Evolutionary conservation across 2,797 vertebrate species (phyloP).

Genomic region (Tokudaia muenninki): DNA sequence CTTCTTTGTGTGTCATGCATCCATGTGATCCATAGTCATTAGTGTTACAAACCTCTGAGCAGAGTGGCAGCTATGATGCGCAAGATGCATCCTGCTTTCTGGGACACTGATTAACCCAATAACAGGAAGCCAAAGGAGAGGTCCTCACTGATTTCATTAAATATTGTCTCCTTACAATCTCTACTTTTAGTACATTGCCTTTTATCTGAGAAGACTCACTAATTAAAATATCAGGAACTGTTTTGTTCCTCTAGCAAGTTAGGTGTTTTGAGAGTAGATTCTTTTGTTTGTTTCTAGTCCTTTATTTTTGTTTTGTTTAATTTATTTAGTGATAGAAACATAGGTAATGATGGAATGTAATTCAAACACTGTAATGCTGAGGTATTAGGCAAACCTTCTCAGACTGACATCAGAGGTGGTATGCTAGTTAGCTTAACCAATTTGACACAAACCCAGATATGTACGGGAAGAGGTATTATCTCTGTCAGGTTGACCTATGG

Average conservation of each 20-base stretch:
- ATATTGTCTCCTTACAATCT: conserved; percentile 64
- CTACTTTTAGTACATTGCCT: conserved; percentile 65
- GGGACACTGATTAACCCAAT: conserved; percentile 62
- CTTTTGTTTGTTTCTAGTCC: neutral
- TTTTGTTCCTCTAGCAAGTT: conserved; percentile 59
- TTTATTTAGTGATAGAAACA: conserved; percentile 38
- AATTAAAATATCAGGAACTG: conserved; percentile 71
- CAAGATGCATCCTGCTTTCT: conserved; percentile 3
- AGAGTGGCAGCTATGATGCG: neutral
- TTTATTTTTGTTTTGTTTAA: conserved; percentile 47
- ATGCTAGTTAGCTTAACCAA: neutral
- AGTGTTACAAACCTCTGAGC: neutral
- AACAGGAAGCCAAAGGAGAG: conserved; percentile 51
- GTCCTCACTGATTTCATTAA: conserved; percentile 34
- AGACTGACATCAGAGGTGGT: neutral
- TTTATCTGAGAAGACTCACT: conserved; percentile 62
- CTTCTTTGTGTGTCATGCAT: conserved; percentile 48
- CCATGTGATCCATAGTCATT: conserved; percentile 8
- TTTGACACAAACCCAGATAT: neutral
- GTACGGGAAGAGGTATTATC: neutral
- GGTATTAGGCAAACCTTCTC: neutral
- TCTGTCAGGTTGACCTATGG: too few relatives aligned
- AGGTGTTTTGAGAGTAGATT: conserved; percentile 10
- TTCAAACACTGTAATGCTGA: neutral
- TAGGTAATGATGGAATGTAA: conserved; percentile 1